A percentile compares a stretch with the other conserved stretches of the same genome.
These are phyloP conservation scores for Tubiluchus corallicola DNA, from an alignment of 2,888 invertebrate genomes.

Conservation along the genomic window DNA sequence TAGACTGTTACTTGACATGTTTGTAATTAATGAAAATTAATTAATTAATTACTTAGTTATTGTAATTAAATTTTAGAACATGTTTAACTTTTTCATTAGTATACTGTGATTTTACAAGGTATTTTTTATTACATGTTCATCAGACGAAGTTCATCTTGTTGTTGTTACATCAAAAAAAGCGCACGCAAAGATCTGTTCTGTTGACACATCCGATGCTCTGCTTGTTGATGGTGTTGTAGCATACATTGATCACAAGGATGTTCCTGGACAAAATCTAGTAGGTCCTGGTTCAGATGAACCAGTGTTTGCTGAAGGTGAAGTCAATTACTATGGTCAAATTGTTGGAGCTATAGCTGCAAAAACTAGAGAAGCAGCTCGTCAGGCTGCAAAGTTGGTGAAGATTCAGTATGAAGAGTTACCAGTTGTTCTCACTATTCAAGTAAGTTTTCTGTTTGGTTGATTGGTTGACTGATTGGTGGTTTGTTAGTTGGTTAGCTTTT, in stretches of 20 bases:
- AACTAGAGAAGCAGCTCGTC: conserved; percentile 56
- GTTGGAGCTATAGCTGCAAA: conserved; percentile 61
- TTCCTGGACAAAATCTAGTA: conserved; percentile 44
- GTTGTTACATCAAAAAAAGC: conserved; percentile 60
- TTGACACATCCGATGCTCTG: conserved; percentile 56
- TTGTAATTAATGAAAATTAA: too few relatives aligned
- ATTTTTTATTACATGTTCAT: too few relatives aligned
- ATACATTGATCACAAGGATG: conserved; percentile 56
- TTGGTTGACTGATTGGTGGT: too few relatives aligned
- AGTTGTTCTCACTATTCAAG: conserved; percentile 66
- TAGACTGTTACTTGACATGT: too few relatives aligned
- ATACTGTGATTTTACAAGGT: too few relatives aligned
- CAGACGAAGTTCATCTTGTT: conserved; percentile 54
- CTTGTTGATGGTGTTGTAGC: conserved; percentile 57
- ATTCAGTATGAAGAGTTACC: conserved; percentile 59
- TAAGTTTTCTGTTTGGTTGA: too few relatives aligned
- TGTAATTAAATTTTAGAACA: too few relatives aligned
- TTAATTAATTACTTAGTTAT: too few relatives aligned
- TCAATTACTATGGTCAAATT: conserved; percentile 51
- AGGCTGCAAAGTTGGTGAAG: conserved; percentile 58
- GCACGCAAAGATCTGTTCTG: conserved; percentile 53
- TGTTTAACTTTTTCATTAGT: too few relatives aligned
- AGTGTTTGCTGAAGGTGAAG: conserved; percentile 51
- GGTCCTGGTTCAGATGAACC: conserved; percentile 54
- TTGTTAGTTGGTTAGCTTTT: too few relatives aligned